Evolutionary conservation across 2,113 vertebrate species (phyloP).

Genomic region (Pachycephala philippinensis): DNA sequence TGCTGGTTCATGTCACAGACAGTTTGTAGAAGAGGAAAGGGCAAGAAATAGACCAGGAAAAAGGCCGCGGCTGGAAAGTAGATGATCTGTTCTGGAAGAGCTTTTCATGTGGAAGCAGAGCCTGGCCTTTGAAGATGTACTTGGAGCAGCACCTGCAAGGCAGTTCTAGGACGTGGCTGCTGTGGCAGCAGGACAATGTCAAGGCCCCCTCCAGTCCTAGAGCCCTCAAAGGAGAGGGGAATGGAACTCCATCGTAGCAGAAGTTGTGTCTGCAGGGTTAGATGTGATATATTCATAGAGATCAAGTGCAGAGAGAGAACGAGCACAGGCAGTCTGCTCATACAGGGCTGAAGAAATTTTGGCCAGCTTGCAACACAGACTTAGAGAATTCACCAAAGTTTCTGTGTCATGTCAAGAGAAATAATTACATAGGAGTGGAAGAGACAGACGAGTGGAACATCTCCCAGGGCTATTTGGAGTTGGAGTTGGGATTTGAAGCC

Average conservation of each 20-base stretch:
- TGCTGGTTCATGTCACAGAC: neutral
- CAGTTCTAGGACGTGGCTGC: neutral
- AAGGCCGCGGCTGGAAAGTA: neutral
- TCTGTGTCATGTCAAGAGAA: accelerated
- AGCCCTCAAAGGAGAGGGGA: no score
- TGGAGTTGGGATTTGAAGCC: neutral
- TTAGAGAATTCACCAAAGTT: neutral
- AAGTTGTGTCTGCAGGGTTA: accelerated
- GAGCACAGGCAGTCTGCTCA: neutral
- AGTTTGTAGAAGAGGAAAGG: no score
- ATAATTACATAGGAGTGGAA: accelerated
- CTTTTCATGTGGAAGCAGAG: neutral
- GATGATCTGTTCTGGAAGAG: neutral
- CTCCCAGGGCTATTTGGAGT: accelerated
- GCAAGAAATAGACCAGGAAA: accelerated
- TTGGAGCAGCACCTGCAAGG: accelerated
- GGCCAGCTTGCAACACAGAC: accelerated
- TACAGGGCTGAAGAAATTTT: no score
- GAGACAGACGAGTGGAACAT: accelerated
- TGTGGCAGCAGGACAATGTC: neutral
- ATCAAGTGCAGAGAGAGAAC: accelerated
- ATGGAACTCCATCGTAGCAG: accelerated
- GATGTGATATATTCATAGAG: accelerated
- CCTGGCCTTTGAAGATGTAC: neutral
- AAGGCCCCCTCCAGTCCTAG: neutral